Base-by-base conservation (phyloP, 2,888 invertebrate genomes). In the Catocala nupta region DNA sequence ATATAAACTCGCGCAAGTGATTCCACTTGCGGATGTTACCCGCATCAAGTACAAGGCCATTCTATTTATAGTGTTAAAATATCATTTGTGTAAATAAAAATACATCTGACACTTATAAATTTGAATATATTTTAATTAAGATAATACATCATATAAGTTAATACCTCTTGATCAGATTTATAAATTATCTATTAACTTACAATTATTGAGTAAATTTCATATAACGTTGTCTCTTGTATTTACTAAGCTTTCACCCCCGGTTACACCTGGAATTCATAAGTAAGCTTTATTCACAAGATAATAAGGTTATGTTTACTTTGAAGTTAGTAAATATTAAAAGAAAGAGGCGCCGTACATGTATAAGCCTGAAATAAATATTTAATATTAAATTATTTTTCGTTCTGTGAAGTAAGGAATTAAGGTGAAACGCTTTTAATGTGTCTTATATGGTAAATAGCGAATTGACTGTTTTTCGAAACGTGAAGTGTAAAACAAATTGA, bases 161-260 rank as follows among this genome's bases (percentile, higher is more conserved):
- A 63, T 61, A 47, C 55, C 51, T 56, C 45, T 60, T 68, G 65
- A 13, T 44, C n/a, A 39, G 34, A 55, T 11, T 33, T 44, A 53
- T 25, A 50, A 16, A n/a, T 33, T 55, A 56, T 13, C 39, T 16
- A 43, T 13, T 9, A 12, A 13, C 6, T 10, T 47, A 43, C 34
- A 57, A 13, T 13, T 45, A 34, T 56, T 58, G 5, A 39, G 13
- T 51, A 44, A 50, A 51, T 44, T 25, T 83, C 78, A 88, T 25
- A 84, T 81, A 34, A 82, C 71, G 62, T 87, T 80, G 55, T 89
- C 89, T 67, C 87, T 81, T 3, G 88, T 88, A 64, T 87, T 86
- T 65, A 85, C 76, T 56, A 87, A 67, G 68, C 88, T 90, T 51
- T 90, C 90, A 33, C 83, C 89, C 10, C 75, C 87, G 12, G 89